These are phyloP conservation scores for Dusona sp. DNA, from an alignment of 2,888 invertebrate genomes.

Conservation along the genomic window DNA sequence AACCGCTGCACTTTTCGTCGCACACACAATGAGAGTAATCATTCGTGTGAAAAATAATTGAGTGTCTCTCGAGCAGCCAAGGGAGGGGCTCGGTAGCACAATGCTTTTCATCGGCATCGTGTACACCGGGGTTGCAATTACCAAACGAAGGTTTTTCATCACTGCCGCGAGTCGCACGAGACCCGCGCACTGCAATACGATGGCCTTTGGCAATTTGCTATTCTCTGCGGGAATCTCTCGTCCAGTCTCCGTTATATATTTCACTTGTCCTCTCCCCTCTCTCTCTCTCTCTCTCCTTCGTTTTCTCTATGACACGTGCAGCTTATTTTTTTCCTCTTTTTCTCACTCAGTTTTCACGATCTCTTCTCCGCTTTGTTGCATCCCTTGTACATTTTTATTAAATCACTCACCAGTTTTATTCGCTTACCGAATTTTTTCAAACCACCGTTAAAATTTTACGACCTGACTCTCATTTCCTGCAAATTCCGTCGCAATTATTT, in stretches of 20 bases:
- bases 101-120: conserved; percentile 49
- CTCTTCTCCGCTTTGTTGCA: conserved; percentile 4
- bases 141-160: conserved; percentile 59
- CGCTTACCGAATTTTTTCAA: not conserved
- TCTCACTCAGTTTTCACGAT: conserved; percentile 12
- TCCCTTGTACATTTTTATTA: not conserved
- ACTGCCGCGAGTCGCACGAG: not conserved
- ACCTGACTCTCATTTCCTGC: not conserved
- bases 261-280: conserved; percentile 27
- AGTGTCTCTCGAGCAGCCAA: conserved; percentile 43
- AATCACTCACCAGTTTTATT: conserved; percentile 9
- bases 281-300: conserved; percentile 6
- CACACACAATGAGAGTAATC: conserved; percentile 54
- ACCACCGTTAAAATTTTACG: not conserved
- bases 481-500: not conserved
- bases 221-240: conserved; percentile 50
- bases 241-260: conserved; percentile 43
- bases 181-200: conserved; percentile 5
- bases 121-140: conserved; percentile 50
- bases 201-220: conserved; percentile 57
- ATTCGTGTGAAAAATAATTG: conserved; percentile 60
- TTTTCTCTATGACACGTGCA: conserved; percentile 2
- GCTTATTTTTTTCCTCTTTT: not conserved
- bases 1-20: conserved; percentile 2
- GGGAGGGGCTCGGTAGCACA: not conserved